These are phyloP conservation scores for Nanorana parkeri DNA, from an alignment of 2,113 vertebrate species.

Conservation along the genomic window DNA sequence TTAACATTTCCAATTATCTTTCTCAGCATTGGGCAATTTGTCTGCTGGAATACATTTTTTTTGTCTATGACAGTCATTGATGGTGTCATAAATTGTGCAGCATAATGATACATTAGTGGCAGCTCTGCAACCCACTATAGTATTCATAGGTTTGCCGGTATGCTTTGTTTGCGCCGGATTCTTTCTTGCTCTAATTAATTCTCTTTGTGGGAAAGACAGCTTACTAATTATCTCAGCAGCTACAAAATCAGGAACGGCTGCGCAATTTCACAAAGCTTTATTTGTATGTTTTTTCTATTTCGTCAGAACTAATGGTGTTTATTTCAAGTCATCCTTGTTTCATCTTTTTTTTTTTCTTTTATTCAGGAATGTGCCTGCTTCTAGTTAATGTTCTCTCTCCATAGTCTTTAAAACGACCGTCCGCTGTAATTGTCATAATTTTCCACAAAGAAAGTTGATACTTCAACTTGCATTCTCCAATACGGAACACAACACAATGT, in stretches of 20 bases:
- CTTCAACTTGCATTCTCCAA: no score
- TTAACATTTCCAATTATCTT: slow-evolving; percentile 26
- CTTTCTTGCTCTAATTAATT: slow-evolving; percentile 44
- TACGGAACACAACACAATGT: no score
- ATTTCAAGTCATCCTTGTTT: neutral
- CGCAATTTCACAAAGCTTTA: slow-evolving; percentile 11
- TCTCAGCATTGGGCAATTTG: slow-evolving; percentile 29
- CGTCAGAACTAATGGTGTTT: neutral
- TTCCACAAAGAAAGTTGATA: no score
- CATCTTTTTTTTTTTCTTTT: neutral
- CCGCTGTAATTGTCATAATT: no score
- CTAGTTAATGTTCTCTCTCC: neutral
- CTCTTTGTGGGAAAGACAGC: slow-evolving; percentile 34
- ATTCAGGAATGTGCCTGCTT: neutral
- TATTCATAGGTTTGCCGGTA: slow-evolving; percentile 35
- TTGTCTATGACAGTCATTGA: slow-evolving; percentile 21
- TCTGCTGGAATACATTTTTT: slow-evolving; percentile 36
- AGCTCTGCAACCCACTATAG: slow-evolving; percentile 19
- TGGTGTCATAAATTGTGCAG: slow-evolving; percentile 33
- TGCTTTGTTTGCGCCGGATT: slow-evolving; percentile 20
- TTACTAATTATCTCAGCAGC: slow-evolving; percentile 44
- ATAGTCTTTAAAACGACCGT: neutral
- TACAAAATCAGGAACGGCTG: slow-evolving; percentile 18
- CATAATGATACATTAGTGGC: slow-evolving; percentile 29
- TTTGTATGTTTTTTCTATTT: neutral